Evolutionary conservation across 2,888 invertebrate genomes (phyloP), one percentile per base, ranked within the genome.

Genomic region (Sesamia inferens): DNA sequence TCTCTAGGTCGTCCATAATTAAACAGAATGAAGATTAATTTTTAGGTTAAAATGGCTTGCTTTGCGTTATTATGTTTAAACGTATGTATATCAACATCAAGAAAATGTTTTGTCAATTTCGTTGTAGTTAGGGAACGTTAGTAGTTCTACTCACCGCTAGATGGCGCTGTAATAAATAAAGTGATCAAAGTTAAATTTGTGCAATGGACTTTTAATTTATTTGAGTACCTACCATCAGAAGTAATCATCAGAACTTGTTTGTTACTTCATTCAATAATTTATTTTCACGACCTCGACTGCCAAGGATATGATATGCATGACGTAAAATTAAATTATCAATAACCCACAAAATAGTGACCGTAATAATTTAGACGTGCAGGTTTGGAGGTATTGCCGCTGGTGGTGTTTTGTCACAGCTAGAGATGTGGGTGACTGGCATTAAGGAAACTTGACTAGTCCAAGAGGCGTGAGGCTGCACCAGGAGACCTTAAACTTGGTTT

Each of bases 401-500:
- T 79, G 66, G 24, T 76, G 66, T 83, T 71, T 77, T 80, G 84
- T 75, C 83, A 85, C 64, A 78, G 51, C 48, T 48, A 51, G 47
- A 55, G 74, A 68, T 74, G 80, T 85, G 79, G 86, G 80, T 74
- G 79, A 73, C 74, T 73, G 79, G 71, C 73, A 84, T 86, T 88
- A 84, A 81, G 85, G 82, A 54, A 85, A 76, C 69, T 80, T 82
- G 87, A 85, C 85, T 78, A 69, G 74, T 65, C 69, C 78, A 76
- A 85, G 84, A 82, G 74, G 76, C 81, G 78, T 83, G 84, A 79
- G 82, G 80, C 81, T 82, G 85, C 89, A 88, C 87, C 90, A 85
- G 88, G 76, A 87, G 93, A 86, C 94, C 94, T 94, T 94, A 94
- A 94, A 94, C 94, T 94, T 94, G 93, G 87, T 78, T 93, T 92